Evolutionary conservation across 1,140 invertebrate species (phyloP).

Genomic region (Popillia japonica): DNA sequence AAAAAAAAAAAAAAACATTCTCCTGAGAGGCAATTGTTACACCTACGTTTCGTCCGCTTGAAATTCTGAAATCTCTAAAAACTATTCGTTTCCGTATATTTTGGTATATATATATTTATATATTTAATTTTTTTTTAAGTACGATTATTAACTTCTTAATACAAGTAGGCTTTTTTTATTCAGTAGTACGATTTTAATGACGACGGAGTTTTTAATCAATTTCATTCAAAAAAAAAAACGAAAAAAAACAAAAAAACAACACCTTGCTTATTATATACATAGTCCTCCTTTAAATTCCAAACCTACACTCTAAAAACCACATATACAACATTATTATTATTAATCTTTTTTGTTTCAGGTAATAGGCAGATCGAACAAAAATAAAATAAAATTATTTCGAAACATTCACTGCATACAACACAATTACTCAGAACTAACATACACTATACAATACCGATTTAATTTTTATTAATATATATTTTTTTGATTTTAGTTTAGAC

Average conservation of each 20-base stretch:
- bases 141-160: constrained; percentile 7
- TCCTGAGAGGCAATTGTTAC: constrained; percentile 12
- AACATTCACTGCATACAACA: constrained; percentile 23
- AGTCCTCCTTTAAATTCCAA: not conserved
- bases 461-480: no score
- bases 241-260: constrained; percentile 5
- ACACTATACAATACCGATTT: constrained; percentile 27
- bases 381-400: not conserved
- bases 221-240: no score
- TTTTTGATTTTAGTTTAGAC: not conserved
- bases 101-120: constrained; percentile 2
- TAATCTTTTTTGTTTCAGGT: not conserved
- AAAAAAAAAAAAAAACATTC: no score
- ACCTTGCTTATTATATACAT: not conserved
- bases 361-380: constrained; percentile 10
- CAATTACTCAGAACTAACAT: constrained; percentile 27
- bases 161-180: not conserved
- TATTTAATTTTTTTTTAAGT: not conserved
- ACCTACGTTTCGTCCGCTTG: not conserved
- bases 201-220: not conserved
- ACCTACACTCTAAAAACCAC: not conserved
- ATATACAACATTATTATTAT: constrained; percentile 6
- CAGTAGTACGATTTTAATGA: constrained; percentile 6
- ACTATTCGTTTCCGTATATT: not conserved
- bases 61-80: not conserved